Evolutionary conservation across 1,140 invertebrate genomes (phyloP).

Genomic region (Lamellibrachia luymesi): DNA sequence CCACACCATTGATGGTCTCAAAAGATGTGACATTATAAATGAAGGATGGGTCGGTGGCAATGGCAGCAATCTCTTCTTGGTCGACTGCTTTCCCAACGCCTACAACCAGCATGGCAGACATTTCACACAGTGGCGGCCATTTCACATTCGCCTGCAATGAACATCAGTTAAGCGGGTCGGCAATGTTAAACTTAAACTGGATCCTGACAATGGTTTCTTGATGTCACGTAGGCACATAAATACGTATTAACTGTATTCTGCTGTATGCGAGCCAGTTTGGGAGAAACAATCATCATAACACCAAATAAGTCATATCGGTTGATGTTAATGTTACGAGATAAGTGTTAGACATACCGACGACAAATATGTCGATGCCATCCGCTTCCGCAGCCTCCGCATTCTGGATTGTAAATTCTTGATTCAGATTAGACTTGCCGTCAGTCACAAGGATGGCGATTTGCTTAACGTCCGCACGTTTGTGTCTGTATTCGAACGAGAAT

Average conservation of each 20-base stretch:
- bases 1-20: no score
- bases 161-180: no score
- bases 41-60: not conserved
- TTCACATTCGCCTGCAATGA: no score
- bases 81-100: not conserved
- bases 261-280: no score
- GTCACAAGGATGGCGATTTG: not conserved
- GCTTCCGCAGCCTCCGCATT: not conserved
- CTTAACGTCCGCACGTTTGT: not conserved
- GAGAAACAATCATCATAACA: not conserved
- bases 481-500: not conserved
- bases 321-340: not conserved
- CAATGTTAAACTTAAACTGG: no score
- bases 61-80: not conserved
- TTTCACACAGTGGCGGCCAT: not conserved
- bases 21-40: not conserved
- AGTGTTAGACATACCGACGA: not conserved
- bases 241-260: no score
- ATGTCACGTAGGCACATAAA: no score
- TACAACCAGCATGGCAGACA: not conserved
- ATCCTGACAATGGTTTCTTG: no score
- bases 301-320: not conserved
- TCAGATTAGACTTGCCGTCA: not conserved
- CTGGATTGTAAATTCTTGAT: not conserved
- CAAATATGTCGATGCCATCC: not conserved